Base-by-base conservation (phyloP, 2,113 vertebrate species). In the Lepus americanus region DNA sequence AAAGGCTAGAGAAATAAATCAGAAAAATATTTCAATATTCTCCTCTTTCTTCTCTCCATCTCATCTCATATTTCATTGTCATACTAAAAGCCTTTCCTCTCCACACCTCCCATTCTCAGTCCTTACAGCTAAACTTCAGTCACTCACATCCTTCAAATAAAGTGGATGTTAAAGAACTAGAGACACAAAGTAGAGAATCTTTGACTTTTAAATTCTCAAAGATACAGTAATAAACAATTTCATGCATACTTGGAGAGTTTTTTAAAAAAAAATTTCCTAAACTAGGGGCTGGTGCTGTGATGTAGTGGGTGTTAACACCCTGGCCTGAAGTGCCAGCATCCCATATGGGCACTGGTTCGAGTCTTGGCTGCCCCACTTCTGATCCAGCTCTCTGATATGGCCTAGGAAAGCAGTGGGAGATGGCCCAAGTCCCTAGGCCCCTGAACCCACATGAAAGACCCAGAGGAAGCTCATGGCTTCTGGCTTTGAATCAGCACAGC, bases 1-100 rank as follows among this genome's bases (percentile, higher is more conserved):
- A 84, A 83, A 92, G 31, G 5, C 17, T 84, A 72, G n/a, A 89
- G 33, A 70, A 59, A 83, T 83, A 86, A 77, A 77, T 83, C 53
- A 92, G 90, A 73, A 74, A 77, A 81, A 51, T 77, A 20, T 64
- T 90, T 59, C 10, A 53, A 27, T 61, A 39, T 83, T 49, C 17
- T 91, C 14, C 31, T 20, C 64, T n/a, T n/a, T 29, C 25, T 22
- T 23, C 39, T 10, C 14, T 83, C 33, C 3, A 73, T 22, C 12
- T 23, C 19, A 87, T 39, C 29, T 89, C 22, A 6, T 59, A 82
- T 82, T 83, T 87, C 77, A 83, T 29, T 82, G 87, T 93, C 4
- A 76, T 27, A 51, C 51, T 77, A 14, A 91, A 79, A 17, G 6
- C 2, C 16, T 84, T 73, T 44, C 10, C 0, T 63, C 10, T 53